These are phyloP conservation scores for Sinotaia quadrata DNA, from an alignment of 2,888 invertebrate species.

Conservation along the genomic window DNA sequence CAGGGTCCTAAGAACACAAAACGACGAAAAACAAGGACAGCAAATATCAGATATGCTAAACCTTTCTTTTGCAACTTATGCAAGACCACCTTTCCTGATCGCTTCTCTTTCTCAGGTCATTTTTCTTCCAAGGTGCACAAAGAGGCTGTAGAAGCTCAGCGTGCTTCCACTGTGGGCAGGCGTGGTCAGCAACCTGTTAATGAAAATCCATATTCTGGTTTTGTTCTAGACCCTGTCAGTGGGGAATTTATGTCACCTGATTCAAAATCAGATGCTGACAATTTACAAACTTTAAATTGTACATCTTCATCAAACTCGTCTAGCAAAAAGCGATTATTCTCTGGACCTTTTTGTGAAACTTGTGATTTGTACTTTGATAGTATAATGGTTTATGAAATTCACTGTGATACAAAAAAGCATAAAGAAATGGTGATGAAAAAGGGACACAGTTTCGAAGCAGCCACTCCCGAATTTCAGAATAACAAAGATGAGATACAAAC, in stretches of 20 bases:
- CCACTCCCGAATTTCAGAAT: neutral
- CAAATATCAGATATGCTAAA: constrained; percentile 14
- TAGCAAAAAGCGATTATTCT: neutral
- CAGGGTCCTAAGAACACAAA: constrained; percentile 22
- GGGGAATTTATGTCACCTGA: neutral
- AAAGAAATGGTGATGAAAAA: constrained; percentile 28
- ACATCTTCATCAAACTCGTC: neutral
- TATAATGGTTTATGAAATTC: constrained; percentile 52
- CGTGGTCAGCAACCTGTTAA: neutral
- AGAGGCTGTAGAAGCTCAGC: constrained; percentile 11
- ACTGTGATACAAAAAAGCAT: constrained; percentile 44
- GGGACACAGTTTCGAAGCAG: neutral
- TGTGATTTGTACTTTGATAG: constrained; percentile 53
- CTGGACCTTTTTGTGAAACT: constrained; percentile 36
- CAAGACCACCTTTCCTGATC: constrained; percentile 28
- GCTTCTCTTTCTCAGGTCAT: constrained; percentile 27
- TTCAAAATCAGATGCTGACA: neutral
- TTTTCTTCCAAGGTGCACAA: constrained; percentile 30
- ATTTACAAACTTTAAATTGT: neutral
- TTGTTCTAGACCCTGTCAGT: neutral
- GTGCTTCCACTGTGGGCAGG: neutral
- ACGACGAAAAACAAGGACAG: constrained; percentile 4
- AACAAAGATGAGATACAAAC: neutral
- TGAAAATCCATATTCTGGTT: neutral
- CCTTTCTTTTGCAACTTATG: constrained; percentile 33